Evolutionary conservation across 2,888 invertebrate genomes (phyloP), one percentile per base, ranked within the genome.

Genomic region (Ormyrus thymus): DNA sequence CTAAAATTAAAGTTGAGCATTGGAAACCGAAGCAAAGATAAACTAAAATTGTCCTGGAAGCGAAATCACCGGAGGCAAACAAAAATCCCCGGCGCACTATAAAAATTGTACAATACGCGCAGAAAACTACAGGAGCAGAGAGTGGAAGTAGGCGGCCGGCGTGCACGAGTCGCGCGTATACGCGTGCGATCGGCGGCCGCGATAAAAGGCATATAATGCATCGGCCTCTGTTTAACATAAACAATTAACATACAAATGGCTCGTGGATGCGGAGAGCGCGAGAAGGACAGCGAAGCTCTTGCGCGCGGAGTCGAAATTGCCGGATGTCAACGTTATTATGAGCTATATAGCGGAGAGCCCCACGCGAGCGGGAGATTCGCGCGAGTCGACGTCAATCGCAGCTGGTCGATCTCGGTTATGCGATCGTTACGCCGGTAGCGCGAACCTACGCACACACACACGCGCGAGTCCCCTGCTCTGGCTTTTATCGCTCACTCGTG

Each of bases 241-340:
- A 81, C 81, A 82, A 82, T 82, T 80, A 82, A 80, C 80, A 81
- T 81, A 78, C 80, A 82, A 82, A 82, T 81, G 62, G 76, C 53
- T 43, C n/a, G 71, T 53, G 55, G 45, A 45, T 48, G 56, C 53
- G 51, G 48, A 58, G 29, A 56, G 45, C 10, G 15, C 9, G 11
- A 9, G 10, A 6, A 48, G 13, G 29, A 10, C 68, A 46, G n/a
- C 11, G 4, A 50, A 10, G 50, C 29, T 29, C 29, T 29, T 29
- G 29, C 29, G 29, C 29, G 13, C 7, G 13, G 29, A 46, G 72
- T 66, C 68, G 70, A 68, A 78, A 82, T 76, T 55, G 53, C 82
- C 82, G 82, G 82, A 82, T 78, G 82, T 81, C 81, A 80, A 79
- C 78, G 74, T 76, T 81, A 78, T 81, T 82, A 82, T 78, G 82